Evolutionary conservation across 1,140 invertebrate genomes (phyloP).

Genomic region (Eueides isabella): DNA sequence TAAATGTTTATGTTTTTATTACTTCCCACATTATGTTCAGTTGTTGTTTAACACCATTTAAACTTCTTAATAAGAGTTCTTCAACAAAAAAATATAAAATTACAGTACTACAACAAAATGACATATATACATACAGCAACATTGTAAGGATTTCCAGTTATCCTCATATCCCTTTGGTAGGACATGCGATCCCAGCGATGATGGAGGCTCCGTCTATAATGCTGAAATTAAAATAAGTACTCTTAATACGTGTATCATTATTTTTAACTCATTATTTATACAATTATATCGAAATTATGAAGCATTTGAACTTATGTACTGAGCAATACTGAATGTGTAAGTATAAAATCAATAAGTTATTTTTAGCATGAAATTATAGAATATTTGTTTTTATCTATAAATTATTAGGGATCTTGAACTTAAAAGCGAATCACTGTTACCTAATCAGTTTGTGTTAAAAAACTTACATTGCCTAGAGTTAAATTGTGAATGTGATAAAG

Average conservation of each 20-base stretch:
- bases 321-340: not conserved
- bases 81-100: too few species aligned
- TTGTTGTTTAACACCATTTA: too few species aligned
- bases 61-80: too few species aligned
- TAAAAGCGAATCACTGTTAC: slow-evolving; percentile 39
- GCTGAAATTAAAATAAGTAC: slow-evolving; percentile 60
- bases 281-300: not conserved
- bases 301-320: not conserved
- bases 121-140: slow-evolving; percentile 74
- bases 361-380: not conserved
- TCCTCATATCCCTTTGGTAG: slow-evolving; percentile 81
- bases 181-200: slow-evolving; percentile 78
- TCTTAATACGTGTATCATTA: too few species aligned
- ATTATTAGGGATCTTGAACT: not conserved
- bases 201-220: slow-evolving; percentile 77
- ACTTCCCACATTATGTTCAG: too few species aligned
- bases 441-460: slow-evolving; percentile 47
- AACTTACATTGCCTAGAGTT: slow-evolving; percentile 83
- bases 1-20: too few species aligned
- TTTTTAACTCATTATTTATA: not conserved
- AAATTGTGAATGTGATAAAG: slow-evolving; percentile 84
- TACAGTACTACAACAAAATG: not conserved
- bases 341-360: not conserved
- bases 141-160: slow-evolving; percentile 81
- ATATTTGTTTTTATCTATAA: slow-evolving; percentile 19